phyloP scores from a whole-genome alignment of 2,113 vertebrate species.

The Phylloscopus trochilus region DNA sequence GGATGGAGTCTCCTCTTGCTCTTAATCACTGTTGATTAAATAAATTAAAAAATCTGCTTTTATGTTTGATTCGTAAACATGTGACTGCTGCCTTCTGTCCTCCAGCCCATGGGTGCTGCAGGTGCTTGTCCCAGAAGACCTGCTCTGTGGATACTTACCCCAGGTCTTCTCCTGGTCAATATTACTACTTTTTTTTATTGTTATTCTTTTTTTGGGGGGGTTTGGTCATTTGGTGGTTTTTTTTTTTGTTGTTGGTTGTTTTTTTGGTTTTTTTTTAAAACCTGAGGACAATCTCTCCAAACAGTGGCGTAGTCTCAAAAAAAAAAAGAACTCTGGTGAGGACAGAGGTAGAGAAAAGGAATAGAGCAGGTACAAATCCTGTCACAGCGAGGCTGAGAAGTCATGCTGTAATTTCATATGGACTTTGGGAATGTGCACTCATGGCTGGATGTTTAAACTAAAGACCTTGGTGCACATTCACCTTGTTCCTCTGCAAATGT shows the following conservation, averaged over 20 bases:
- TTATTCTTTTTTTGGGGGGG: background rate
- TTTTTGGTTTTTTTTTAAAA: background rate
- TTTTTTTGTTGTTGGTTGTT: background rate
- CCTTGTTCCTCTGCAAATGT: fast-evolving
- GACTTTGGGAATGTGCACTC: background rate
- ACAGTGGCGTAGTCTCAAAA: background rate
- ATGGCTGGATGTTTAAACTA: background rate
- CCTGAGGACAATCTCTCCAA: background rate
- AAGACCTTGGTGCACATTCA: background rate
- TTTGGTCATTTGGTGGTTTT: background rate
- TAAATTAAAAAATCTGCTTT: background rate
- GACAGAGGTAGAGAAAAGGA: background rate
- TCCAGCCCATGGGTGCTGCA: background rate
- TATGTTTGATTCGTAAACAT: background rate
- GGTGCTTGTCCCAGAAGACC: background rate
- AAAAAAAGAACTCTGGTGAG: background rate
- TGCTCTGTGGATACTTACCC: background rate
- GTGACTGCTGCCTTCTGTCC: background rate
- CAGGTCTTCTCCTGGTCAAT: background rate
- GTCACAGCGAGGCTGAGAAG: background rate
- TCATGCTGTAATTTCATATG: background rate
- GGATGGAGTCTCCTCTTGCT: background rate
- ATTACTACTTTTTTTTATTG: fast-evolving
- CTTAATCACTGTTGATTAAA: background rate
- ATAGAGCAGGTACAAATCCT: background rate